phyloP scores from a whole-genome alignment of 2,888 invertebrate species.

The Calameuta pallipes region DNA sequence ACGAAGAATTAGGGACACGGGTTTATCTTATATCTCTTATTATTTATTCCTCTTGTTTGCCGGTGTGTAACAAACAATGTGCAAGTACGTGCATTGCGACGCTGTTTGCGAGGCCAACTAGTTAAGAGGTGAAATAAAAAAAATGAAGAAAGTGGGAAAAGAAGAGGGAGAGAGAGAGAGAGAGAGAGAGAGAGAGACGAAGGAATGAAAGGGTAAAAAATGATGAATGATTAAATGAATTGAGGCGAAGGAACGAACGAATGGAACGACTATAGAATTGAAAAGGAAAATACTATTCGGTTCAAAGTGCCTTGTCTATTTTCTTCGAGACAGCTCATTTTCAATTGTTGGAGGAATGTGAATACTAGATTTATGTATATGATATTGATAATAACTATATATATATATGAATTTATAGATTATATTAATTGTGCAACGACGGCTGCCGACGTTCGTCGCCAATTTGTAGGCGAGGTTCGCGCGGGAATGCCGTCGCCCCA shows the following conservation, averaged over 20 bases:
- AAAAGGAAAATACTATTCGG: slow-evolving; percentile 54
- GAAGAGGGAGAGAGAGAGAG: slow-evolving; percentile 25
- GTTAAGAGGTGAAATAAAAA: slow-evolving; percentile 47
- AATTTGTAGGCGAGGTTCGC: not conserved
- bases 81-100: slow-evolving; percentile 29
- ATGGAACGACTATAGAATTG: not conserved
- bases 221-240: not conserved
- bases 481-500: not conserved
- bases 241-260: not conserved
- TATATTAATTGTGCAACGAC: slow-evolving; percentile 32
- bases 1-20: not conserved
- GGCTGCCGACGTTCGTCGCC: not conserved
- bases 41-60: slow-evolving; percentile 41
- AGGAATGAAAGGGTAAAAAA: slow-evolving; percentile 23
- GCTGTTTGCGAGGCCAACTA: slow-evolving; percentile 61
- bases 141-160: slow-evolving; percentile 18
- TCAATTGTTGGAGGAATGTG: slow-evolving; percentile 65
- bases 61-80: slow-evolving; percentile 43
- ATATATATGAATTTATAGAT: slow-evolving; percentile 23
- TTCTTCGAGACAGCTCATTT: slow-evolving; percentile 64
- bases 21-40: slow-evolving; percentile 28
- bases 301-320: slow-evolving; percentile 65
- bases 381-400: slow-evolving; percentile 32
- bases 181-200: slow-evolving; percentile 14
- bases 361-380: slow-evolving; percentile 53